Evolutionary conservation across 1,140 invertebrate species (phyloP), one percentile per base, ranked within the genome.

Genomic region (Alviniconcha marisindica): DNA sequence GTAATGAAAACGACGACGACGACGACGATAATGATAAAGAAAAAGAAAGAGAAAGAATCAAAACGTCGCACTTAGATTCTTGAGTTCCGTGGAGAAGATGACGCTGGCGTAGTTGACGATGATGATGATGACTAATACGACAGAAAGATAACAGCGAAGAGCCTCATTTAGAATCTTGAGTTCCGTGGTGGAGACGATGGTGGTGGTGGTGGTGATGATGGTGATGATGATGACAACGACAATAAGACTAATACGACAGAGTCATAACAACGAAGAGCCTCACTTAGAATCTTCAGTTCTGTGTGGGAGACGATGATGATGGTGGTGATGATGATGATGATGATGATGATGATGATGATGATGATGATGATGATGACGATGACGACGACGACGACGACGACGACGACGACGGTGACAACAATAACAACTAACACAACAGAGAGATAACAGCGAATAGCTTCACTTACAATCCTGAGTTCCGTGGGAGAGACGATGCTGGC

Each of bases 1-100:
- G 97, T 97, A 82, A 99, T 97, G 94, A 98, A 97, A 93, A 99
- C 99, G 82, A 96, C 96, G 4, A n/a, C n/a, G n/a, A n/a, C n/a
- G n/a, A n/a, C n/a, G n/a, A n/a, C n/a, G n/a, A n/a, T n/a, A n/a
- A n/a, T n/a, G n/a, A n/a, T n/a, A n/a, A 48, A 48, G 44, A 48
- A 48, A 18, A 48, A 5, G 5, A 18, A 48, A 18, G 18, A 10
- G 44, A 48, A n/a, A n/a, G n/a, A n/a, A n/a, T n/a, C n/a, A n/a
- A n/a, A n/a, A n/a, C n/a, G n/a, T n/a, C 93, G 91, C 89, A 94
- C 94, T 91, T 87, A 99, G 97, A 80, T 99, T 96, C 83, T 98
- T 96, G 74, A 99, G 94, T 90, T 98, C 96, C 28, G 98, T 98
- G 69, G 96, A 95, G 7, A 96, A 95, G 48, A 98, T 96, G 90